Percentiles rank a stretch among this genome's conserved stretches.
phyloP scores from a whole-genome alignment of 1,140 invertebrate genomes.

The Dendrolimus kikuchii region DNA sequence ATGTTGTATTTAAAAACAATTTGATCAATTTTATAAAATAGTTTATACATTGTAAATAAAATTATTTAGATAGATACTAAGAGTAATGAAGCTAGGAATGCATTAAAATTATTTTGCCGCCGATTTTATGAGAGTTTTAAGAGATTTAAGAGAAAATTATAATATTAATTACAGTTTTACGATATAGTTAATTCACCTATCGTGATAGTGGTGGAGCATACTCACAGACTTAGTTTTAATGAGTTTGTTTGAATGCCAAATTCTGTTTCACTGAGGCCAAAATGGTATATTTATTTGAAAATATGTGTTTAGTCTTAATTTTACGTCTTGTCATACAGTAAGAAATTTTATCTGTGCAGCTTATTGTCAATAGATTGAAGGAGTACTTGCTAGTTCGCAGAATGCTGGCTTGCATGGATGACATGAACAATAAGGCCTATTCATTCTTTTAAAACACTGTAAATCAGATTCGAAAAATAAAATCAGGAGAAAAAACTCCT shows the following conservation, averaged over 20 bases:
- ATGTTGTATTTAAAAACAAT: slow-evolving; percentile 34
- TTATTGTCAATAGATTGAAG: too few species aligned
- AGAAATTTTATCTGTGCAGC: too few species aligned
- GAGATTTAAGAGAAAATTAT: slow-evolving; percentile 37
- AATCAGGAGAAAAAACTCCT: too few species aligned
- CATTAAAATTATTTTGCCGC: slow-evolving; percentile 63
- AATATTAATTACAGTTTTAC: slow-evolving; percentile 36
- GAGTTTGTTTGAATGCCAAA: slow-evolving; percentile 40
- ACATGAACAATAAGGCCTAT: too few species aligned
- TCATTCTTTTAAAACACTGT: too few species aligned
- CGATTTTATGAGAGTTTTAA: slow-evolving; percentile 39
- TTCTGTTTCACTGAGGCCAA: slow-evolving; percentile 35
- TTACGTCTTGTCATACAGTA: too few species aligned
- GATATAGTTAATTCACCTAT: slow-evolving; percentile 21
- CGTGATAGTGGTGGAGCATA: slow-evolving; percentile 36
- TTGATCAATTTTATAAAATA: slow-evolving; percentile 59
- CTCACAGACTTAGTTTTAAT: slow-evolving; percentile 30
- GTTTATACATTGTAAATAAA: slow-evolving; percentile 58
- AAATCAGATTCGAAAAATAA: too few species aligned
- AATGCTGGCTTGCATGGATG: too few species aligned
- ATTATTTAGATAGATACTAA: slow-evolving; percentile 58
- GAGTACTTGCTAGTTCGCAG: too few species aligned
- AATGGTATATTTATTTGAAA: slow-evolving; percentile 27
- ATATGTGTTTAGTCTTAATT: not conserved
- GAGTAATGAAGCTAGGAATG: slow-evolving; percentile 58